Conservation (phyloP, 92 coral and sea anemone species). For the Umimayanthus kanabou region DNA sequence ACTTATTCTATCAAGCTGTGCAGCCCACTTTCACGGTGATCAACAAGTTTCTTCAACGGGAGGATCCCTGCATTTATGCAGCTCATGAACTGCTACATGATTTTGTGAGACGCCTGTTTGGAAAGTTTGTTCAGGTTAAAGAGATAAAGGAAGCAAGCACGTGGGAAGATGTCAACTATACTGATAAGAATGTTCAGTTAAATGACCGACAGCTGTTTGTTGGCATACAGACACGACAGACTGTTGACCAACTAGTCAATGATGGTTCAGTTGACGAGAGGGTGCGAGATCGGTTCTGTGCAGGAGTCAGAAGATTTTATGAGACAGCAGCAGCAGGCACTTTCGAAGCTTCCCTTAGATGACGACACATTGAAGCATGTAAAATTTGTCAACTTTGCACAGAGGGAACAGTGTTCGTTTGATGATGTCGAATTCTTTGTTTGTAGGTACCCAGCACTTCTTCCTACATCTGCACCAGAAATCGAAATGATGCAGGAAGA, state of each 20-base stretch:
- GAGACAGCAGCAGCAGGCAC: slow-evolving; percentile 49
- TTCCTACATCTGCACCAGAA: slow-evolving; percentile 16
- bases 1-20: slow-evolving; percentile 43
- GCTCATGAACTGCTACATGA: slow-evolving; percentile 40
- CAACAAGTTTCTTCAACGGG: slow-evolving; percentile 51
- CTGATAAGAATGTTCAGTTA: slow-evolving; percentile 35
- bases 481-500: slow-evolving; percentile 31
- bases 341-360: slow-evolving; percentile 56
- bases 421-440: slow-evolving; percentile 56
- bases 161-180: slow-evolving; percentile 25
- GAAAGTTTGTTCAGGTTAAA: slow-evolving; percentile 45
- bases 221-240: slow-evolving; percentile 47
- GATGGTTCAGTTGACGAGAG: background rate
- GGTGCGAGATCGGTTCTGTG: slow-evolving; percentile 46
- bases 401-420: slow-evolving; percentile 47
- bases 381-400: slow-evolving; percentile 44
- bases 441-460: slow-evolving; percentile 43
- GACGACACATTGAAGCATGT: slow-evolving; percentile 44
- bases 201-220: slow-evolving; percentile 45
- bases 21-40: slow-evolving; percentile 27
- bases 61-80: slow-evolving; percentile 57
- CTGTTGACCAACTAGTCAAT: no score
- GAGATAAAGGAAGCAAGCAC: slow-evolving; percentile 39
- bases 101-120: slow-evolving; percentile 36
- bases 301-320: slow-evolving; percentile 56